These are phyloP conservation scores for Helostoma temminkii DNA, from an alignment of 2,797 vertebrate genomes.

Conservation along the genomic window DNA sequence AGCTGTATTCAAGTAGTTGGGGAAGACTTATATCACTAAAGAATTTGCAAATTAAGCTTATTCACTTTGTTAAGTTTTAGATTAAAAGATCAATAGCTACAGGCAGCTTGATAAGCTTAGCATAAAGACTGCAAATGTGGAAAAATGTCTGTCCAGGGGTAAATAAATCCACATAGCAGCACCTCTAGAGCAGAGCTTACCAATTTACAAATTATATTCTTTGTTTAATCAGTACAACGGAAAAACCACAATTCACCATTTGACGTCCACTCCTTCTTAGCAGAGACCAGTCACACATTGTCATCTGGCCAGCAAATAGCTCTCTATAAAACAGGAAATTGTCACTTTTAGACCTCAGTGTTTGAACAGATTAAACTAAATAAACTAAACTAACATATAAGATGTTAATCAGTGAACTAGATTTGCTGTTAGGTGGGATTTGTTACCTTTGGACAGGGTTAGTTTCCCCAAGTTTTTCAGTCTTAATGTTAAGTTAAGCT, in stretches of 20 bases:
- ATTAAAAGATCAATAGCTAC: not conserved
- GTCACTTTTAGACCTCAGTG: not conserved
- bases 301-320: not conserved
- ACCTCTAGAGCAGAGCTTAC: constrained; percentile 9
- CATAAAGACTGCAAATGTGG: constrained; percentile 12
- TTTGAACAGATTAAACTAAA: not conserved
- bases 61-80: not conserved
- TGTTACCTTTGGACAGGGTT: not conserved
- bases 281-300: not conserved
- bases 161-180: not conserved
- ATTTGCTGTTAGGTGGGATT: not conserved
- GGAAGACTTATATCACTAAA: no score
- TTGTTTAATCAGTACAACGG: not conserved
- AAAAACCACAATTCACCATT: no score
- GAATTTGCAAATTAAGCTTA: no score
- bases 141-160: not conserved
- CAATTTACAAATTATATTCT: not conserved
- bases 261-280: no score
- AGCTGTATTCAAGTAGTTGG: not conserved
- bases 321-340: not conserved
- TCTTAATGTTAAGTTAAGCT: constrained; percentile 4
- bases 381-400: not conserved
- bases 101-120: constrained; percentile 10
- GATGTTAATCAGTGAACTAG: not conserved
- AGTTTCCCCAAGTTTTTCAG: not conserved